Base-by-base conservation (phyloP, 2,113 vertebrate species). In the Ptychochromis oligacanthus region DNA sequence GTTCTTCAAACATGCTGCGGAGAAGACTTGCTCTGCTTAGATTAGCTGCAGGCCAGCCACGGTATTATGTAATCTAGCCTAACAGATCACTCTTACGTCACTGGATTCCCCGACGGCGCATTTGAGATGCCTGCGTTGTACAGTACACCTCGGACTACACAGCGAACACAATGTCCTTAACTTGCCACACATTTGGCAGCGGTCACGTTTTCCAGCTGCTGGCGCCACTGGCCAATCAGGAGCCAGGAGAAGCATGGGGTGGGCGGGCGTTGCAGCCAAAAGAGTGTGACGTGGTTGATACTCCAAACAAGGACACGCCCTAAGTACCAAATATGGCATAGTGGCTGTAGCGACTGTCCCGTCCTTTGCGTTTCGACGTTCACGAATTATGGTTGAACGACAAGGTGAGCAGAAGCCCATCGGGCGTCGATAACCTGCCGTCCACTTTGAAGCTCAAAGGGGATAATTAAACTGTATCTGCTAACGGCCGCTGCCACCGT, bases 191-290 rank as follows among this genome's bases (percentile, higher is more conserved):
- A 82, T 85, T 88, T 31, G 13, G 74, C 72, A 6, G 14, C 5
- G 6, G 93, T 96, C 96, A 96, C 95, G 95, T 95, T 95, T 96
- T 91, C 64, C 31, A 76, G 89, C 89, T 83, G 85, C 78, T 89
- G 87, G 72, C 74, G 22, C 6, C 2, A 3, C 43, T 31, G 77
- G 8, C 95, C 95, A 96, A 96, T 96, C 77, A 83, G 46, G 70
- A 22, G 43, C 36, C 58, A 2, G 20, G 49, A 82, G 20, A 14
- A 5, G 3, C 0, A n/a, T 18, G 13, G 28, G 14, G 80, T 89
- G 91, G 94, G 91, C 49, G 87, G 78, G 24, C 7, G 2, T 24
- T 17, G 52, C 6, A 1, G 12, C 6, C n/a, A 26, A 55, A 34
- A 70, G 14, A 59, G 1, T n/a, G 31, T 91, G 94, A 95, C 93